Evolutionary conservation across 35 echinoderm and acorn worm species (phyloP).

Genomic region (Hemicentrotus pulcherrimus): DNA sequence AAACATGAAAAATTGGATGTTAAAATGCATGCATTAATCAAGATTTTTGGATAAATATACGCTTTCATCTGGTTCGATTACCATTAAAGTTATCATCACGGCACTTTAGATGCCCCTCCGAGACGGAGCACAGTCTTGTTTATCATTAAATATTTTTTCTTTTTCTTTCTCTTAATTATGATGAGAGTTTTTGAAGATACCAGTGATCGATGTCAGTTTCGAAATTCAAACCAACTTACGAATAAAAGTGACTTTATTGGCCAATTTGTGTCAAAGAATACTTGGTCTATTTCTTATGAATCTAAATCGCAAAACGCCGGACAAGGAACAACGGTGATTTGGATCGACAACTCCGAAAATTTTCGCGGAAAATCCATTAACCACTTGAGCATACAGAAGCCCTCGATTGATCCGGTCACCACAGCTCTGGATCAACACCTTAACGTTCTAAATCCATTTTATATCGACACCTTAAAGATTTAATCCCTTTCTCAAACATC

Average conservation of each 20-base stretch:
- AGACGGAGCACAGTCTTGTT: no score
- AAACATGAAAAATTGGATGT: no score
- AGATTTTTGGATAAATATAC: no score
- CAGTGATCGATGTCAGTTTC: neutral
- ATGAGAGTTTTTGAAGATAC: neutral
- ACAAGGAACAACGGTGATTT: neutral
- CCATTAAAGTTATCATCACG: no score
- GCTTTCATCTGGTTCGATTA: no score
- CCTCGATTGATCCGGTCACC: neutral
- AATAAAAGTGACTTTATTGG: neutral
- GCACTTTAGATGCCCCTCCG: no score
- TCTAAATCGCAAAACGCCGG: neutral
- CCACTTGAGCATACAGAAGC: neutral
- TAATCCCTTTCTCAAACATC: neutral
- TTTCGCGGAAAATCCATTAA: slow-evolving; percentile 10
- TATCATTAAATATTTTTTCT: no score
- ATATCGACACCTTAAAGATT: neutral
- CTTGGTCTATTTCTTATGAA: no score
- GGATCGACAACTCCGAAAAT: neutral
- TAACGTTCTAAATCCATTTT: neutral
- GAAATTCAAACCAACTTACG: neutral
- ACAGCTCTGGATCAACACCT: neutral
- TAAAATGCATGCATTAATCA: no score
- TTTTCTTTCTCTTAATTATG: neutral
- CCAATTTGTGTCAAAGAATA: neutral